phyloP scores from a whole-genome alignment of 53 echinoderm and acorn worm genomes.

The Astropecten irregularis region DNA sequence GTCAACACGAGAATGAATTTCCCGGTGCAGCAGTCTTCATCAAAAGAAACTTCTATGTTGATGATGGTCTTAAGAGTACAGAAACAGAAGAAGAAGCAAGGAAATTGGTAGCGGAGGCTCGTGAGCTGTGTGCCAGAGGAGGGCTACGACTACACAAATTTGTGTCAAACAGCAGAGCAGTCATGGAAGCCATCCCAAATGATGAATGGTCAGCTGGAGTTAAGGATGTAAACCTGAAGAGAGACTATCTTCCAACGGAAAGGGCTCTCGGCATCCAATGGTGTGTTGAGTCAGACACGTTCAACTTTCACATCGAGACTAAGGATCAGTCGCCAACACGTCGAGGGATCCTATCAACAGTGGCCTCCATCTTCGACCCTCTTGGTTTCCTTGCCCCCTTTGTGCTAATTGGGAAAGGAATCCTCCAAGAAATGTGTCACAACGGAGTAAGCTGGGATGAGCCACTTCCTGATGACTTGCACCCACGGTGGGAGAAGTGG shows the following conservation, averaged over 20 bases:
- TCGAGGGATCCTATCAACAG: slow-evolving; percentile 48
- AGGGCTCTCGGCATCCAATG: slow-evolving; percentile 66
- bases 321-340: slow-evolving; percentile 23
- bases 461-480: slow-evolving; percentile 21
- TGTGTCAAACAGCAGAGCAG: background rate
- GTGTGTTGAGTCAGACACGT: slow-evolving; percentile 56
- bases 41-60: slow-evolving; percentile 45
- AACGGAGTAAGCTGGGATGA: slow-evolving; percentile 60
- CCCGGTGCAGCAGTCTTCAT: slow-evolving; percentile 41
- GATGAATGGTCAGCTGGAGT: background rate
- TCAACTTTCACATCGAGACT: slow-evolving; percentile 45
- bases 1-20: slow-evolving; percentile 20
- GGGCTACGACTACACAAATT: slow-evolving; percentile 5
- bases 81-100: slow-evolving; percentile 1
- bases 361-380: slow-evolving; percentile 62
- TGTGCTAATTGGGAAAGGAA: slow-evolving; percentile 44
- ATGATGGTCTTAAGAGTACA: background rate
- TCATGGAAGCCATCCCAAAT: background rate
- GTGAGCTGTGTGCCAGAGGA: background rate
- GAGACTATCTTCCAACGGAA: slow-evolving; percentile 48
- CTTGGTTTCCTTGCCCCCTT: slow-evolving; percentile 33
- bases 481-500: slow-evolving; percentile 55
- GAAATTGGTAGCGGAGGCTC: background rate
- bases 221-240: background rate
- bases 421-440: slow-evolving; percentile 62